phyloP scores from a whole-genome alignment of 2,797 vertebrate genomes.

The Cyprinodon diabolis region DNA sequence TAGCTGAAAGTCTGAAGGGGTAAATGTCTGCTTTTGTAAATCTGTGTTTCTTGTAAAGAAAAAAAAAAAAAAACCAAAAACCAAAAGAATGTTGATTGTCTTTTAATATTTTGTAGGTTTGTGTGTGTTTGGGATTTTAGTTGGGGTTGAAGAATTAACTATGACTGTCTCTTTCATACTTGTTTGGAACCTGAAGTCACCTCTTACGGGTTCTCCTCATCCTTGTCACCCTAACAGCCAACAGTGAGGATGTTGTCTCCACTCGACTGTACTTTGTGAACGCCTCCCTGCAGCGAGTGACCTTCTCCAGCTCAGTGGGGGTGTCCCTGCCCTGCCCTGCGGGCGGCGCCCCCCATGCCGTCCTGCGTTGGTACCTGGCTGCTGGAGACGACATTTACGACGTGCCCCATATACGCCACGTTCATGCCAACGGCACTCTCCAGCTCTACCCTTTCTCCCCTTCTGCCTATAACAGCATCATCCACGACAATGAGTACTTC shows the following conservation, averaged over 20 bases:
- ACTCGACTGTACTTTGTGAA: slow-evolving; percentile 99
- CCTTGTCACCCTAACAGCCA: slow-evolving; percentile 80
- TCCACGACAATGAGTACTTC: slow-evolving; percentile 99
- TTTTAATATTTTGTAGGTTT: background rate
- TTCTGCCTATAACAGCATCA: slow-evolving; percentile 99
- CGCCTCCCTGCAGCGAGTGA: slow-evolving; percentile 98
- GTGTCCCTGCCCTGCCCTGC: slow-evolving; percentile 99
- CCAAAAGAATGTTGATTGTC: background rate
- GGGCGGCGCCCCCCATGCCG: slow-evolving; percentile 94
- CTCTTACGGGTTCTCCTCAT: slow-evolving; percentile 26
- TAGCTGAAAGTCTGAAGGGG: background rate
- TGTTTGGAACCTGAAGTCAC: slow-evolving; percentile 1
- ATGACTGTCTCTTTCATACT: background rate
- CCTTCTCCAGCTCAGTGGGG: slow-evolving; percentile 99
- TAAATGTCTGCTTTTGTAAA: background rate
- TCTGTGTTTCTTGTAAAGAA: background rate
- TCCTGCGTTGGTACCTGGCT: slow-evolving; percentile 98
- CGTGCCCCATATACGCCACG: slow-evolving; percentile 97
- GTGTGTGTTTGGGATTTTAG: background rate
- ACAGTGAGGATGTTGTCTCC: slow-evolving; percentile 93
- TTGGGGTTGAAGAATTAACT: background rate
- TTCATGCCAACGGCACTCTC: slow-evolving; percentile 98
- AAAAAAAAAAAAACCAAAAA: background rate
- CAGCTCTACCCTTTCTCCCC: slow-evolving; percentile 99
- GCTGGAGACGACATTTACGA: slow-evolving; percentile 99